Evolutionary conservation across 1,140 invertebrate genomes (phyloP).

Genomic region (Macrotrachela quadricornifera): DNA sequence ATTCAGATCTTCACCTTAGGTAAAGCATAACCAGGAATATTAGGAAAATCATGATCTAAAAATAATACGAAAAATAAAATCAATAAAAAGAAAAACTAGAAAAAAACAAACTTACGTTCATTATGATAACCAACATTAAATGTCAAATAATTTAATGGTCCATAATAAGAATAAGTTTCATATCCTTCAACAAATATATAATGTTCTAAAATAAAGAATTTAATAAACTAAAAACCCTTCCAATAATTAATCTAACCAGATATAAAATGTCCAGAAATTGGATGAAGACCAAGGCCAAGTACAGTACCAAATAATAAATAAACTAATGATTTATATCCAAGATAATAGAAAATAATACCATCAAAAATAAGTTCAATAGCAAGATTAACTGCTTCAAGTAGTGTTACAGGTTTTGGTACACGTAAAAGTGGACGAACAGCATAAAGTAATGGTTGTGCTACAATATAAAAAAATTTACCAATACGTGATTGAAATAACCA

Average conservation of each 20-base stretch:
- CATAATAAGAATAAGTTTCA: conserved; percentile 97
- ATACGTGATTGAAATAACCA: conserved; percentile 73
- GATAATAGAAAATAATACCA: conserved; percentile 48
- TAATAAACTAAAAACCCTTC: no score
- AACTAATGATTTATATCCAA: conserved; percentile 52
- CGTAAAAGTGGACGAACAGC: conserved; percentile 67
- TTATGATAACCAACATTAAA: conserved; percentile 74
- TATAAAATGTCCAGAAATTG: conserved; percentile 94
- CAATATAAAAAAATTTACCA: conserved; percentile 75
- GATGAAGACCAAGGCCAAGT: conserved; percentile 86
- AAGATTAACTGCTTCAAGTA: conserved; percentile 56
- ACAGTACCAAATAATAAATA: conserved; percentile 69
- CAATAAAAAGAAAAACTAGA: no score
- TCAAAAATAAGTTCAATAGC: conserved; percentile 69
- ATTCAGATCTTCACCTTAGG: conserved; percentile 39
- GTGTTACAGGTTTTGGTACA: conserved; percentile 60
- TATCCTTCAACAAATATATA: conserved; percentile 93
- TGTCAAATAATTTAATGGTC: conserved; percentile 80
- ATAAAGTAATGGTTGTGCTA: conserved; percentile 87
- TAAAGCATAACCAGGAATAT: conserved; percentile 68
- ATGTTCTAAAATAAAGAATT: conserved; percentile 66
- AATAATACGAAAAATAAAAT: no score
- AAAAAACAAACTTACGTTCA: conserved; percentile 16
- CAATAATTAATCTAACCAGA: conserved; percentile 38
- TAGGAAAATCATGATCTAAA: conserved; percentile 68